Percentiles rank a stretch among this genome's conserved stretches.
Conservation (phyloP, 2,888 invertebrate genomes). For the Amaurobius ferox region DNA sequence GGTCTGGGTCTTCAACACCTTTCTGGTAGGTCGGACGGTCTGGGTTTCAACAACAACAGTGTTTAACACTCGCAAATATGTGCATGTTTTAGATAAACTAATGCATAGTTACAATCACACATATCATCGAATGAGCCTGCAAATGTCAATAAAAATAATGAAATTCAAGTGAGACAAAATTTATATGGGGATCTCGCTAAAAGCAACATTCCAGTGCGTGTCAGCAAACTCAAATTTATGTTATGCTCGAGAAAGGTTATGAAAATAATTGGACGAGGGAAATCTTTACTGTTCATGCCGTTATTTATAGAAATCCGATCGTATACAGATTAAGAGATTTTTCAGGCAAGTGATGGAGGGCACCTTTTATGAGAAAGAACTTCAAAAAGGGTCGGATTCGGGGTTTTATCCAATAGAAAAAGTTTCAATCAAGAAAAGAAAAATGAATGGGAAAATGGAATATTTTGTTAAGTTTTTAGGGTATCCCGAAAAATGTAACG, state of each 20-base stretch:
- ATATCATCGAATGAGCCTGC: conserved; percentile 34
- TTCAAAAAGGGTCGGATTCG: conserved; percentile 24
- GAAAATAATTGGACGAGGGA: neutral
- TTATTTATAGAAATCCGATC: neutral
- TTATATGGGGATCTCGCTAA: conserved; percentile 41
- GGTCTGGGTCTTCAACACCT: no score
- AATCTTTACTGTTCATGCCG: neutral
- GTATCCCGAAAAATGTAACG: conserved; percentile 28
- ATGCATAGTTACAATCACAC: conserved; percentile 53
- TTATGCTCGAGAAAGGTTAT: neutral
- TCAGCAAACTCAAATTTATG: conserved; percentile 9
- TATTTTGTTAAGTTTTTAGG: conserved; percentile 42
- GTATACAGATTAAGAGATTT: conserved; percentile 39
- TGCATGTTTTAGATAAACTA: conserved; percentile 43
- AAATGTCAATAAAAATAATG: conserved; percentile 30
- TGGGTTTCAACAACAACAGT: no score
- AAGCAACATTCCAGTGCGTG: conserved; percentile 41
- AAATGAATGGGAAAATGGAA: neutral
- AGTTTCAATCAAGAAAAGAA: conserved; percentile 19
- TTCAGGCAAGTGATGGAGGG: conserved; percentile 6
- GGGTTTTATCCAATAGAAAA: neutral
- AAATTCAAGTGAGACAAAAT: conserved; percentile 20
- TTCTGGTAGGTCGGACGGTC: no score
- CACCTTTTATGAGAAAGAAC: conserved; percentile 40
- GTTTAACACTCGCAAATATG: conserved; percentile 33